Base-by-base conservation (phyloP, 2,113 vertebrate genomes). In the Microtus oregoni region DNA sequence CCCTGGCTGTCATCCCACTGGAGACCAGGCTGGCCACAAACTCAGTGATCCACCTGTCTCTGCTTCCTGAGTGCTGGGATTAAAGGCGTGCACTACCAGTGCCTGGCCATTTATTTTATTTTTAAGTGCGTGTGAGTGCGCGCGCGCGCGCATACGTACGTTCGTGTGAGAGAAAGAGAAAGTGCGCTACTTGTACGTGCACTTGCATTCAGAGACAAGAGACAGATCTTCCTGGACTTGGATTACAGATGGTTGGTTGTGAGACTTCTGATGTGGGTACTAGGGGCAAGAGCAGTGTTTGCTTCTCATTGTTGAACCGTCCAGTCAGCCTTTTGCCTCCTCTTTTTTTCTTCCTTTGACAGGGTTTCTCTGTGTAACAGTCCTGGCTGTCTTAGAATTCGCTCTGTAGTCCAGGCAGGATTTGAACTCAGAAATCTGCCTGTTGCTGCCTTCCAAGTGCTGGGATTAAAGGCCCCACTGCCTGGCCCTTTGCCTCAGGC, bases 141-240 rank as follows among this genome's bases (percentile, higher is more conserved):
- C 6, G 41, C 5, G 72, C 11, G 41, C 22, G 17, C 9, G n/a
- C 3, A 8, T 2, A 22, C 6, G 11, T 44, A 24, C 24, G 1
- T 65, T 26, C 8, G 10, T 65, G 63, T 65, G 63, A 15, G 67
- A 35, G 67, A 50, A 11, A 50, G 47, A 68, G 44, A 28, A 13
- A 50, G 44, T 32, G 44, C 0, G 4, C 65, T 28, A 32, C n/a
- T 52, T 81, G 50, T 58, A 13, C 78, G n/a, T 63, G n/a, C 24
- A 63, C 3, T 38, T 63, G 55, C n/a, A 13, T 52, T 83, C n/a
- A 58, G 55, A 63, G n/a, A 26, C 35, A 13, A 41, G 32, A 81
- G 52, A 38, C n/a, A 63, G 83, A 4, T 12, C 19, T 67, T 35
- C 30, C 32, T n/a, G 82, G 38, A 28, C 17, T 28, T 67, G 83